Evolutionary conservation across 2,888 invertebrate genomes (phyloP).

Genomic region (Lepeophtheirus nordmannii): DNA sequence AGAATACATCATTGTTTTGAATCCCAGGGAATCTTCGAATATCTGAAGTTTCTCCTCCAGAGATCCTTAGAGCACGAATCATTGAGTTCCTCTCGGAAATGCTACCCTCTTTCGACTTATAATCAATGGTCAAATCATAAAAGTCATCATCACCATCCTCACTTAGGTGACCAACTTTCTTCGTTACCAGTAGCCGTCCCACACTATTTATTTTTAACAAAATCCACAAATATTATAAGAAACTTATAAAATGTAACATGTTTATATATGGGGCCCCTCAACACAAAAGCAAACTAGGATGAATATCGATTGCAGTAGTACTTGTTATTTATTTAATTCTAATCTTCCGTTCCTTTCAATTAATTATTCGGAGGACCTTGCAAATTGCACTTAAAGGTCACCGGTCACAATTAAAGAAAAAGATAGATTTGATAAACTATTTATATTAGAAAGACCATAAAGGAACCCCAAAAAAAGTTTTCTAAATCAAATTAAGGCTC

Average conservation of each 20-base stretch:
- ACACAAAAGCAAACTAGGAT: too few relatives aligned
- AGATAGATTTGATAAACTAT: too few relatives aligned
- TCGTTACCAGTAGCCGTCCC: slow-evolving; percentile 9
- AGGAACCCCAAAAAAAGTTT: too few relatives aligned
- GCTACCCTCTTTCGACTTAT: slow-evolving; percentile 52
- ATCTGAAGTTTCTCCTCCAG: background rate
- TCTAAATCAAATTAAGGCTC: too few relatives aligned
- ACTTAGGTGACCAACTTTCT: slow-evolving; percentile 22
- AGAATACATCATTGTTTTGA: slow-evolving; percentile 18
- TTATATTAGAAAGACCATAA: too few relatives aligned
- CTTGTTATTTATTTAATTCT: too few relatives aligned
- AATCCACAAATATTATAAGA: background rate
- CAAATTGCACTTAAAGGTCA: too few relatives aligned
- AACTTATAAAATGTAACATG: background rate
- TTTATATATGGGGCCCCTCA: too few relatives aligned
- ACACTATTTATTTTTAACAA: background rate
- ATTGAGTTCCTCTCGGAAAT: slow-evolving; percentile 26
- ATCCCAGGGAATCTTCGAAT: slow-evolving; percentile 8
- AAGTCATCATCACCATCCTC: slow-evolving; percentile 50
- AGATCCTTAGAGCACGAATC: slow-evolving; percentile 8
- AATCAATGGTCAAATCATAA: slow-evolving; percentile 50
- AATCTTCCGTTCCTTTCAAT: too few relatives aligned
- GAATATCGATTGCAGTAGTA: too few relatives aligned
- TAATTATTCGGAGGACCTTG: too few relatives aligned
- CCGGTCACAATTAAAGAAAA: too few relatives aligned